A percentile compares a stretch with the other conserved stretches of the same genome.
Evolutionary conservation across 2,113 vertebrate species (phyloP).

Genomic region (Alouatta palliata): DNA sequence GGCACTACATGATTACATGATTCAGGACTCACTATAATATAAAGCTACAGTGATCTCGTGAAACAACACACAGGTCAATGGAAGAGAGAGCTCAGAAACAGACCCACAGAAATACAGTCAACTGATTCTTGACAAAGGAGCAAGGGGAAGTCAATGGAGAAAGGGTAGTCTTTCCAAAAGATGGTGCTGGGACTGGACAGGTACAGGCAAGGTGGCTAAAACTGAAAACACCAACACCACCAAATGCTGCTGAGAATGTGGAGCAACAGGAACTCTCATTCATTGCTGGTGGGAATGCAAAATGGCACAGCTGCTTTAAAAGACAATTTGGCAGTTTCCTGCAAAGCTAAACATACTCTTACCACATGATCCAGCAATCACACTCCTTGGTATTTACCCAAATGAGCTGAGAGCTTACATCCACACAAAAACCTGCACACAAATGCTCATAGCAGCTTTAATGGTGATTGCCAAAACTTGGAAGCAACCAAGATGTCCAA

Average conservation of each 20-base stretch:
- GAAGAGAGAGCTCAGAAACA: neutral
- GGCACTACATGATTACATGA: neutral
- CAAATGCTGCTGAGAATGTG: neutral
- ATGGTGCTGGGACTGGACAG: neutral
- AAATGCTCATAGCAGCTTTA: neutral
- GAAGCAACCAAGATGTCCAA: neutral
- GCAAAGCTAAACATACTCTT: neutral
- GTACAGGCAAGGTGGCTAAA: neutral
- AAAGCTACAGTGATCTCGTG: neutral
- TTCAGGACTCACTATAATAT: neutral
- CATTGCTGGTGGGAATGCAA: neutral
- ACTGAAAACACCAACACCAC: neutral
- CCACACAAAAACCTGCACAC: neutral
- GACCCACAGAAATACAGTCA: neutral
- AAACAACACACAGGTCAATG: neutral
- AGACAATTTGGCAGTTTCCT: neutral
- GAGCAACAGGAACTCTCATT: neutral
- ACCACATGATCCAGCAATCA: neutral
- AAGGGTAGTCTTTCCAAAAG: neutral
- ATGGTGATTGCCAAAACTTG: neutral
- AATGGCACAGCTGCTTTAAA: neutral
- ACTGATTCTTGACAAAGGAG: neutral
- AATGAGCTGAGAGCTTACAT: neutral
- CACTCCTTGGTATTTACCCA: neutral
- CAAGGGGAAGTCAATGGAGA: neutral